Conservation (phyloP, 2,113 vertebrate species). For the Sander lucioperca region DNA sequence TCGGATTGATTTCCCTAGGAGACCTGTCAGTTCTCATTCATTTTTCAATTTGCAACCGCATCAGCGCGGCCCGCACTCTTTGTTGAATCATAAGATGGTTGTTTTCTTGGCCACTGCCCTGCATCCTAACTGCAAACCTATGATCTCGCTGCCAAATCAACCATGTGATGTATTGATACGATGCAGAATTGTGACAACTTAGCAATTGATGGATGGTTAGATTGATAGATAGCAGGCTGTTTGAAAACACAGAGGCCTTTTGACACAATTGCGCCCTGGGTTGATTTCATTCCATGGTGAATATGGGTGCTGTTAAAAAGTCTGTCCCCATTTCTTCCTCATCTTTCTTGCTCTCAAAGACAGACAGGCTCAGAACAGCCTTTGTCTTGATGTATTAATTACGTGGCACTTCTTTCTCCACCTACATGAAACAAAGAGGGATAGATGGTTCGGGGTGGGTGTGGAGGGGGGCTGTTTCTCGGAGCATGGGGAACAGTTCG, state of each 20-base stretch:
- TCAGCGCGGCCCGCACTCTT: constrained; percentile 52
- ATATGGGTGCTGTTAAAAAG: constrained; percentile 33
- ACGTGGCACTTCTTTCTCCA: constrained; percentile 40
- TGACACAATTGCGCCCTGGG: constrained; percentile 43
- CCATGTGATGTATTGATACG: constrained; percentile 71
- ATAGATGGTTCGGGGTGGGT: not conserved
- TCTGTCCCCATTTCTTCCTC: constrained; percentile 25
- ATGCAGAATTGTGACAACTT: constrained; percentile 69
- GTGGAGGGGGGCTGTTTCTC: not conserved
- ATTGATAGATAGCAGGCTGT: constrained; percentile 34
- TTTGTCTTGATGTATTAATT: constrained; percentile 76
- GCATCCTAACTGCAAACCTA: constrained; percentile 47
- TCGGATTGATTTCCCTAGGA: constrained; percentile 75
- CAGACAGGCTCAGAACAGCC: constrained; percentile 24
- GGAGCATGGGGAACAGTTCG: constrained; percentile 4
- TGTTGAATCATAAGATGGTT: constrained; percentile 71
- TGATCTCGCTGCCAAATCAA: constrained; percentile 73
- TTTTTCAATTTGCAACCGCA: constrained; percentile 80
- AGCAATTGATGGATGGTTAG: constrained; percentile 25
- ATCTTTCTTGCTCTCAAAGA: constrained; percentile 31
- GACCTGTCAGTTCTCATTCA: constrained; percentile 80
- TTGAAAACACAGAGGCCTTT: constrained; percentile 23
- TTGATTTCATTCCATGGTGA: constrained; percentile 39
- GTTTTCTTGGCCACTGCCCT: constrained; percentile 63
- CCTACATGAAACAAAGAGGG: constrained; percentile 17